These are phyloP conservation scores for Sylvicola cinctus DNA, from an alignment of 2,888 invertebrate species.

Conservation along the genomic window DNA sequence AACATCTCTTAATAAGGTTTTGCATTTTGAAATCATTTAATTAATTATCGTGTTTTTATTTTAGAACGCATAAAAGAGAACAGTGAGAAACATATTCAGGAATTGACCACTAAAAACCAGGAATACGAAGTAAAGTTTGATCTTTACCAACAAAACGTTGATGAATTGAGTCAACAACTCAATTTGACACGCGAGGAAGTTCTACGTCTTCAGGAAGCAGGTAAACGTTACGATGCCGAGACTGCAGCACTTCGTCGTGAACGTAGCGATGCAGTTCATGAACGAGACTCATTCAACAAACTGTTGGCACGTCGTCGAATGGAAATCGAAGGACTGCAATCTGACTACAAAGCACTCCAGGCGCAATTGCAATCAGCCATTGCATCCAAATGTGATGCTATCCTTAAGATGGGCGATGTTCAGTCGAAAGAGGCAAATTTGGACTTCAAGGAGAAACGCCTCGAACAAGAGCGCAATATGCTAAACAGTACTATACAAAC, in stretches of 20 bases:
- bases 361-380: conserved; percentile 55
- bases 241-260: conserved; percentile 43
- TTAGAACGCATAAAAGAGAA: conserved; percentile 35
- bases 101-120: conserved; percentile 38
- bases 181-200: conserved; percentile 39
- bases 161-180: conserved; percentile 42
- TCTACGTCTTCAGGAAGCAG: conserved; percentile 38
- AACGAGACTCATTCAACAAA: conserved; percentile 49
- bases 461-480: conserved; percentile 62
- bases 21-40: too few species aligned
- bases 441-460: conserved; percentile 61
- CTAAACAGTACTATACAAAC: conserved; percentile 58
- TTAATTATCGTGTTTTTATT: too few species aligned
- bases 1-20: too few species aligned
- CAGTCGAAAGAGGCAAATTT: conserved; percentile 58
- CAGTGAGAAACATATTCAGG: conserved; percentile 31
- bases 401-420: conserved; percentile 60
- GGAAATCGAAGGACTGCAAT: conserved; percentile 50
- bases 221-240: conserved; percentile 42
- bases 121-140: conserved; percentile 39
- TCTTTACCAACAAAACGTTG: conserved; percentile 36
- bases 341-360: conserved; percentile 45
- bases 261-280: conserved; percentile 48
- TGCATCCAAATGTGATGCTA: conserved; percentile 63
- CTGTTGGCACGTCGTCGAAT: conserved; percentile 49